A percentile compares a stretch with the other conserved stretches of the same genome.
These are phyloP conservation scores for Netelia virgata DNA, from an alignment of 2,888 invertebrate genomes.

Conservation along the genomic window DNA sequence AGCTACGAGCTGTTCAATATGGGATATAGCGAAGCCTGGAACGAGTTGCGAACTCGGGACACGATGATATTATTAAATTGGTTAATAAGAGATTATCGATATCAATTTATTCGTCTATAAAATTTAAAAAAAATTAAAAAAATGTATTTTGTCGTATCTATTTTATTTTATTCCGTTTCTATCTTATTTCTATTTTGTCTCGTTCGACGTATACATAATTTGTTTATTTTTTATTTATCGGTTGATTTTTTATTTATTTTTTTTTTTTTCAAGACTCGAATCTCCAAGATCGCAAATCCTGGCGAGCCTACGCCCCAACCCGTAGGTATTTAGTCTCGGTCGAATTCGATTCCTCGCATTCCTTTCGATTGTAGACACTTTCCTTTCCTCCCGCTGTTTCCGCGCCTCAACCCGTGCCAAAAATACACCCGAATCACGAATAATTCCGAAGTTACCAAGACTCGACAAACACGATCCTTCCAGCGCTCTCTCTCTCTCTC, in stretches of 20 bases:
- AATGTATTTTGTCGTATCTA: too few relatives aligned
- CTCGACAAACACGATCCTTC: slow-evolving; percentile 15
- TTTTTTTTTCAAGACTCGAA: slow-evolving; percentile 7
- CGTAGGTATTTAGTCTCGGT: slow-evolving; percentile 38
- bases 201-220: too few relatives aligned
- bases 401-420: slow-evolving; percentile 38
- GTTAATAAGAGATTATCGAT: too few relatives aligned
- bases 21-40: too few relatives aligned
- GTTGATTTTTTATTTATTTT: slow-evolving; percentile 5
- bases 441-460: slow-evolving; percentile 32
- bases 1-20: not conserved
- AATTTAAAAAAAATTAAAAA: too few relatives aligned
- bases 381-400: slow-evolving; percentile 32
- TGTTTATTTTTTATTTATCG: not conserved
- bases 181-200: not conserved
- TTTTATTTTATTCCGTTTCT: not conserved
- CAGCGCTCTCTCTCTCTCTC: not conserved
- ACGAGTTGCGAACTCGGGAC: too few relatives aligned
- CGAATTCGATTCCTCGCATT: slow-evolving; percentile 52
- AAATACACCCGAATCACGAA: slow-evolving; percentile 56
- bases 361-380: slow-evolving; percentile 54
- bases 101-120: too few relatives aligned
- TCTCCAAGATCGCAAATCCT: not conserved
- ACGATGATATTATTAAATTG: too few relatives aligned
- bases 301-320: not conserved